Evolutionary conservation across 1,140 invertebrate species (phyloP).

Genomic region (Drosophila ogumai): DNA sequence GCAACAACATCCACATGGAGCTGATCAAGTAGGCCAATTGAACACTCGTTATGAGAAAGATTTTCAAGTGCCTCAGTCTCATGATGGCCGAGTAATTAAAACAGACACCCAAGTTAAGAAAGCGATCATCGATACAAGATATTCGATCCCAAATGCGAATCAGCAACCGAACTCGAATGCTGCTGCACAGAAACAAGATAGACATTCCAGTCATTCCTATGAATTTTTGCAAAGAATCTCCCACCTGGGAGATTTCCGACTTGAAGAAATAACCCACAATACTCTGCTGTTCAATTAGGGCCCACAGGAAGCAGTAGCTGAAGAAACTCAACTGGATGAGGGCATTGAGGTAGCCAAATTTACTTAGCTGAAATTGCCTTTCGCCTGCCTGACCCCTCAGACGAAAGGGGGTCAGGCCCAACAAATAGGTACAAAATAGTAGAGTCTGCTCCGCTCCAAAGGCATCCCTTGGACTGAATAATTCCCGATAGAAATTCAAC

Average conservation of each 20-base stretch:
- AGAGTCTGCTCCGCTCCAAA: constrained; percentile 70
- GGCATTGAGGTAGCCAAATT: constrained; percentile 71
- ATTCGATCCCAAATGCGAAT: constrained; percentile 65
- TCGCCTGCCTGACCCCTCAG: constrained; percentile 33
- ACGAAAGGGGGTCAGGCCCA: constrained; percentile 76
- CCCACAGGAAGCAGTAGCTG: constrained; percentile 71
- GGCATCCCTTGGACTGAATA: constrained; percentile 68
- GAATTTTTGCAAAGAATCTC: constrained; percentile 78
- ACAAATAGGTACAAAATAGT: constrained; percentile 65
- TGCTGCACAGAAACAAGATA: constrained; percentile 66
- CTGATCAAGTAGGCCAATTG: constrained; percentile 68
- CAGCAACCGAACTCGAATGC: constrained; percentile 52
- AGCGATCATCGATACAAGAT: constrained; percentile 51
- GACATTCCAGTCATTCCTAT: constrained; percentile 76
- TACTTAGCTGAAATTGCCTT: constrained; percentile 57
- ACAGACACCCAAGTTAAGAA: constrained; percentile 64
- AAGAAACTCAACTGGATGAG: constrained; percentile 75
- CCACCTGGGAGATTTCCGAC: constrained; percentile 74
- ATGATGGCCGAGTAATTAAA: constrained; percentile 74
- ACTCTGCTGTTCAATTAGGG: constrained; percentile 71
- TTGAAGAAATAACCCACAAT: constrained; percentile 83
- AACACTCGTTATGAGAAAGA: constrained; percentile 54
- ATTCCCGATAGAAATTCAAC: constrained; percentile 20
- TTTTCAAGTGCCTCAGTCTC: constrained; percentile 55
- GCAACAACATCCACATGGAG: constrained; percentile 65